These are phyloP conservation scores for Oreotrochilus melanogaster DNA, from an alignment of 2,113 vertebrate species.

Conservation along the genomic window DNA sequence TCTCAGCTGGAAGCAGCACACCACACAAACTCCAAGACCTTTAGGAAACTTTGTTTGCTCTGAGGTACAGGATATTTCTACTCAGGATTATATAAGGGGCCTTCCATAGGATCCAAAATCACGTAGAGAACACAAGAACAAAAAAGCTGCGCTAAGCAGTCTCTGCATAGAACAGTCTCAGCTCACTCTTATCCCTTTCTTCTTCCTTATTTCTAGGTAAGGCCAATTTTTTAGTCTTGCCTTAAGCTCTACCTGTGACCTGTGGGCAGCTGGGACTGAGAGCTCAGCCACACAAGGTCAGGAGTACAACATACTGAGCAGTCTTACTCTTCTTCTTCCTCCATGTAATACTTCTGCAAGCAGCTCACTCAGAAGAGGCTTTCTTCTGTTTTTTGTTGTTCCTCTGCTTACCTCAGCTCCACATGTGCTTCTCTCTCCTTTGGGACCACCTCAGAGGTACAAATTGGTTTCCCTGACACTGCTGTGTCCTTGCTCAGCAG, in stretches of 20 bases:
- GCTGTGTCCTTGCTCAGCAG: background rate
- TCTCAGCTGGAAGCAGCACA: background rate
- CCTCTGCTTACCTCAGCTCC: background rate
- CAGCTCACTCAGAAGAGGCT: background rate
- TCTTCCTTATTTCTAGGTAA: background rate
- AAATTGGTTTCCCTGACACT: background rate
- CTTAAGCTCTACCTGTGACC: background rate
- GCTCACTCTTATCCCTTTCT: background rate
- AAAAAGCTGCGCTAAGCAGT: background rate
- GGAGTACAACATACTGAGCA: background rate
- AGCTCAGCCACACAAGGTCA: background rate
- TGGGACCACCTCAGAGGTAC: background rate
- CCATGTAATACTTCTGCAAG: rapidly evolving
- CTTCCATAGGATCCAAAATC: background rate
- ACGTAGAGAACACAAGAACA: rapidly evolving
- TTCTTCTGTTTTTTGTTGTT: background rate
- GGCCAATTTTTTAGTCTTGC: background rate
- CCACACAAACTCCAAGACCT: background rate
- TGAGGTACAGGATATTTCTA: background rate
- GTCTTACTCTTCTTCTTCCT: background rate
- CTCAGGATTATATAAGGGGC: background rate
- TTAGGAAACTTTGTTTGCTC: background rate
- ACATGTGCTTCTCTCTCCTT: rapidly evolving
- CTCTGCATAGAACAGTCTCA: background rate
- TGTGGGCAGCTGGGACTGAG: background rate